These are phyloP conservation scores for Oenanthe melanoleuca DNA, from an alignment of 2,113 vertebrate genomes.

Conservation along the genomic window DNA sequence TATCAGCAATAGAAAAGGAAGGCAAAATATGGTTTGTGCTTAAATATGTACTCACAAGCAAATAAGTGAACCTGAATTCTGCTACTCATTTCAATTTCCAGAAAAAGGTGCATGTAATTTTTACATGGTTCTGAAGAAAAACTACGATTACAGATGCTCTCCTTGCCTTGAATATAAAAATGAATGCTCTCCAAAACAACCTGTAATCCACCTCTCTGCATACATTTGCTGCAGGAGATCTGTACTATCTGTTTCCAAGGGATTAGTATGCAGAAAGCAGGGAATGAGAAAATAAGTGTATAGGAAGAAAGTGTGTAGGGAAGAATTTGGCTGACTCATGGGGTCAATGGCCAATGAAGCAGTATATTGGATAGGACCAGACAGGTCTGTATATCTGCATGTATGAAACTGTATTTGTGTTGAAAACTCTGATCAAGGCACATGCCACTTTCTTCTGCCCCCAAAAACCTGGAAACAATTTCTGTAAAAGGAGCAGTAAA, in stretches of 20 bases:
- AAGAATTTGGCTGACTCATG: background rate
- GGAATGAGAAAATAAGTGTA: background rate
- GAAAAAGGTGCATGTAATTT: background rate
- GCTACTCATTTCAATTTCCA: background rate
- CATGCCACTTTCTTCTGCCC: background rate
- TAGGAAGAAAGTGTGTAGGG: background rate
- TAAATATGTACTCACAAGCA: background rate
- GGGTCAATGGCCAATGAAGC: background rate
- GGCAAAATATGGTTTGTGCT: background rate
- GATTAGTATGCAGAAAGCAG: accelerated
- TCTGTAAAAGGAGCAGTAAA: accelerated
- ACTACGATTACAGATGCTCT: accelerated
- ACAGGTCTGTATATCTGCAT: accelerated
- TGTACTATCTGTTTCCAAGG: background rate
- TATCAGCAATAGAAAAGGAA: background rate
- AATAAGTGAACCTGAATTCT: background rate
- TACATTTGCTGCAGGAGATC: background rate
- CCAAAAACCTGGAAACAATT: background rate
- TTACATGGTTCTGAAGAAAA: background rate
- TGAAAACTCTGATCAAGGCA: background rate
- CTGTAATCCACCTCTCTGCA: background rate
- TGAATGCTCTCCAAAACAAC: background rate
- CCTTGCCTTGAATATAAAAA: background rate
- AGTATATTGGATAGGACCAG: background rate
- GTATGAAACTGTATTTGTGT: too few relatives aligned